Conservation (phyloP, 2,113 vertebrate genomes). For the Orcinus orca region DNA sequence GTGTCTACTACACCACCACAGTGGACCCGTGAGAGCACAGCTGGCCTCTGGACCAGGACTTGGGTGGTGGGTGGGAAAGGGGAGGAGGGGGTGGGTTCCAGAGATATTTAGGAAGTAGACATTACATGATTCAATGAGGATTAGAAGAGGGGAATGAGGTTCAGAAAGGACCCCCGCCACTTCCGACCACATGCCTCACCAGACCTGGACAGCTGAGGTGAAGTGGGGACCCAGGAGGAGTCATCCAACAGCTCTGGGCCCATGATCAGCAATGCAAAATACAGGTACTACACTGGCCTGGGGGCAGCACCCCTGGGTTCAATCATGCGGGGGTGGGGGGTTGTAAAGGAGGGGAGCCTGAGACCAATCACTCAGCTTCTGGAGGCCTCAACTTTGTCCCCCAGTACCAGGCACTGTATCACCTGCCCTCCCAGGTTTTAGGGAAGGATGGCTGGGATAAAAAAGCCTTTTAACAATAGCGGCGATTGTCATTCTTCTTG, state of each 20-base stretch:
- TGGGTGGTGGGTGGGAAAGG: neutral
- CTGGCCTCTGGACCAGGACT: neutral
- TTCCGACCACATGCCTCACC: neutral
- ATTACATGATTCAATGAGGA: neutral
- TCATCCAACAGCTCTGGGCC: neutral
- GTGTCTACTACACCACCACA: neutral
- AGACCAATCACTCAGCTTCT: neutral
- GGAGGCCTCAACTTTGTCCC: neutral
- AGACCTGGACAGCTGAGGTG: neutral
- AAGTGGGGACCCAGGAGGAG: neutral
- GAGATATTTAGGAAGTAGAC: neutral
- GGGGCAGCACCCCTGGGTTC: neutral
- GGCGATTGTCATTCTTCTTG: neutral
- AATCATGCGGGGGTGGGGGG: neutral
- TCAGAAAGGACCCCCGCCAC: neutral
- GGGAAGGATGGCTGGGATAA: neutral
- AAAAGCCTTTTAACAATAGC: neutral
- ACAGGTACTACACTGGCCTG: neutral
- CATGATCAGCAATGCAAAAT: accelerated
- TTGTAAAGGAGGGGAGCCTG: neutral
- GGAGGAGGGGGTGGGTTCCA: neutral
- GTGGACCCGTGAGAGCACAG: accelerated
- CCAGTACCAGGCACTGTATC: neutral
- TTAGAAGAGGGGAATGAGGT: neutral
- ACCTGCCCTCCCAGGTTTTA: neutral